Evolutionary conservation across 2,888 invertebrate genomes (phyloP), one percentile per base, ranked within the genome.

Genomic region (Drosophila phalerata): DNA sequence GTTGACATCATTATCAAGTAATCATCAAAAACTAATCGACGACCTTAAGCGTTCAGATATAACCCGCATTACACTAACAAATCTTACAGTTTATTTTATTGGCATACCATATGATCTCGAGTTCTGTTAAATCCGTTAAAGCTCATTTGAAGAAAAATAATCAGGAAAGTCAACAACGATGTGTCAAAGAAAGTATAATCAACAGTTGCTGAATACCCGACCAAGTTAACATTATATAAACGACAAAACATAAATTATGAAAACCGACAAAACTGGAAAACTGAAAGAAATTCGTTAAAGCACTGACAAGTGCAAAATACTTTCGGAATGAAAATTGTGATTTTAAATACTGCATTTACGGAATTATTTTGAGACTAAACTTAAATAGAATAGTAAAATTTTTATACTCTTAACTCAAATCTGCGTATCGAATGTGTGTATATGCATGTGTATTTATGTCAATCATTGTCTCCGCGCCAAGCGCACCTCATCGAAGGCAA

Each of bases 71-170:
- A 68, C 65, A 78, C 61, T 55, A 42, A 65, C 56, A 60, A 69
- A 40, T 64, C 65, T 51, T 55, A 66, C 63, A 68, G 57, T 65
- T 77, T 67, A 56, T 57, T 60, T 71, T 69, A 85, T 89, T 89
- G 82, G 78, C 81, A 74, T 71, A 81, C 69, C 72, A 69, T 56
- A 81, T 86, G 85, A 86, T 86, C 85, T 86, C 85, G 81, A 81
- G 84, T 73, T 73, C 81, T 75, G 73, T 80, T 84, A 65, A 74
- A 80, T 69, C 72, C 66, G 73, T 65, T 69, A 56, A 73, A 78
- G 58, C 62, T 81, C 63, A 79, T 58, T 61, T 77, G 53, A 73
- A 73, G 5, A 83, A 65, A 51, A 88, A 83, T 67, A 51, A 88
- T 57, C 57, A 70, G 19, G 64, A 88, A 89, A 61, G 57, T 48